A percentile compares a stretch with the other conserved stretches of the same genome.
These are phyloP conservation scores for Salpingus planirostris DNA, from an alignment of 2,888 invertebrate genomes.

Conservation along the genomic window DNA sequence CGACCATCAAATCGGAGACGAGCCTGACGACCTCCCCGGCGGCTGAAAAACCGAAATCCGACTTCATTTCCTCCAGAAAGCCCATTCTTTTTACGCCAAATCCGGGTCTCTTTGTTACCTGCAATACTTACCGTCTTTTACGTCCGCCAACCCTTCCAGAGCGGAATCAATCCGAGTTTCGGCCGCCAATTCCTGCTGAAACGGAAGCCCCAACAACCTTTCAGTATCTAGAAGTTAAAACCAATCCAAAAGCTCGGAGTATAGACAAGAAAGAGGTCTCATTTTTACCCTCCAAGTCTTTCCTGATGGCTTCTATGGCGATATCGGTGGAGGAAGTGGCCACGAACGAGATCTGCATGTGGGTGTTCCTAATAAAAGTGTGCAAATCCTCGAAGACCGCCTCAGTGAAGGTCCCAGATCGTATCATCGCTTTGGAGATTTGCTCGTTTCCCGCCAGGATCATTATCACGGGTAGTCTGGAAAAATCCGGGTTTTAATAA, in stretches of 20 bases:
- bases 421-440: conserved; percentile 47
- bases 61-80: no score
- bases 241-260: no score
- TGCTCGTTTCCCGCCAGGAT: conserved; percentile 58
- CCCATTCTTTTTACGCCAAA: no score
- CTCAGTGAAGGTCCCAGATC: conserved; percentile 47
- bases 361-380: conserved; percentile 54
- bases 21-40: conserved; percentile 50
- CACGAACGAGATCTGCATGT: conserved; percentile 49
- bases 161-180: conserved; percentile 71
- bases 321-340: conserved; percentile 48
- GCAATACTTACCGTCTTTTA: conserved; percentile 65
- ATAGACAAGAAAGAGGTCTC: no score
- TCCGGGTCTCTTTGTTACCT: no score
- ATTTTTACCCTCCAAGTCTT: conserved; percentile 61
- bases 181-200: conserved; percentile 60
- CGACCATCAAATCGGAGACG: conserved; percentile 49
- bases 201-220: conserved; percentile 65
- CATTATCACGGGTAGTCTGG: conserved; percentile 48
- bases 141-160: conserved; percentile 59
- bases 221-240: conserved; percentile 60
- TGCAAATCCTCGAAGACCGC: conserved; percentile 52
- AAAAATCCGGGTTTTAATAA: conserved; percentile 12
- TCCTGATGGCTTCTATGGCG: conserved; percentile 50
- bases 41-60: no score